Percentiles rank a stretch among this genome's conserved stretches.
Conservation (phyloP, 2,113 vertebrate genomes). For the Tichodroma muraria region DNA sequence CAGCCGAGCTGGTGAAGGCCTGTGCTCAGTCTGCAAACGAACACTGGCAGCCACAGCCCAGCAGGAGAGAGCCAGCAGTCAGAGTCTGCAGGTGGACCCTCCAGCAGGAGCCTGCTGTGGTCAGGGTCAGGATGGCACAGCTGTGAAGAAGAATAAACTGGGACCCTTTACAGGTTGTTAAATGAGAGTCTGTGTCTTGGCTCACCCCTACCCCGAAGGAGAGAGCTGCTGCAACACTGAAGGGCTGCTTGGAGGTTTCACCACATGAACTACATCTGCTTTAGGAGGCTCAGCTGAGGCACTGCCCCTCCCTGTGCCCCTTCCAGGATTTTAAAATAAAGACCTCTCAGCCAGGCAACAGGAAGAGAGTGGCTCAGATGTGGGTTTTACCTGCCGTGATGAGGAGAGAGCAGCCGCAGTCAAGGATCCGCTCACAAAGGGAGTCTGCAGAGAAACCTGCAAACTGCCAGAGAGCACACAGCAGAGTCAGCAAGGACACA, state of each 20-base stretch:
- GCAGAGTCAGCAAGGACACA: neutral
- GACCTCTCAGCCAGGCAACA: neutral
- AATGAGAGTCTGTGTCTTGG: no score
- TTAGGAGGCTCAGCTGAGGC: neutral
- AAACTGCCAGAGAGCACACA: constrained; percentile 75
- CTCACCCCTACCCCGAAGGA: no score
- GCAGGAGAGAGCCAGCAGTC: no score
- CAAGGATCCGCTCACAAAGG: constrained; percentile 88
- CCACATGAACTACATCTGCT: neutral
- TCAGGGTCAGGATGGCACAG: no score
- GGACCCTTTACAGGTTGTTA: no score
- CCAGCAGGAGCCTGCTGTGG: no score
- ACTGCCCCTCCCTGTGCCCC: neutral
- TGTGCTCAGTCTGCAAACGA: no score
- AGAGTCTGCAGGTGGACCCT: no score
- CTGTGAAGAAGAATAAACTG: no score
- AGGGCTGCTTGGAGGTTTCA: neutral
- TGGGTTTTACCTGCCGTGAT: constrained; percentile 83
- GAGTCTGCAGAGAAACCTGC: constrained; percentile 96
- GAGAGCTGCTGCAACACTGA: no score
- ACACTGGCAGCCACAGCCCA: no score
- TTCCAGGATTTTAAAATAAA: neutral
- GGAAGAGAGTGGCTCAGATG: neutral
- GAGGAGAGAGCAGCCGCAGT: constrained; percentile 85
- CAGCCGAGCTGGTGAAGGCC: no score